phyloP scores from a whole-genome alignment of 1,140 invertebrate species.

The Bombus waltoni region DNA sequence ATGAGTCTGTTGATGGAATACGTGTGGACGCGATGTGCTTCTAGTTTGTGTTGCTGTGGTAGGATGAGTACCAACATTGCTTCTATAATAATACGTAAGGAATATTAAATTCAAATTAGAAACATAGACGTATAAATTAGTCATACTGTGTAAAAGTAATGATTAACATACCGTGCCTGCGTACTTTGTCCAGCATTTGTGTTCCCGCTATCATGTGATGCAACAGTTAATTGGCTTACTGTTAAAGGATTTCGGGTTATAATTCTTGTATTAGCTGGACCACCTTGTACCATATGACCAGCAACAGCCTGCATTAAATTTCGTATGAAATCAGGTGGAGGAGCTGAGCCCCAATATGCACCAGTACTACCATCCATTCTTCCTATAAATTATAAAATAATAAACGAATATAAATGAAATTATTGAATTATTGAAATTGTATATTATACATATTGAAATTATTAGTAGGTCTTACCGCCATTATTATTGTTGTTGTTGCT shows the following conservation, averaged over 20 bases:
- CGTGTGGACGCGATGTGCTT: slow-evolving; percentile 86
- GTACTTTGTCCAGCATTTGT: slow-evolving; percentile 81
- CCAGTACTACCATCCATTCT: slow-evolving; percentile 50
- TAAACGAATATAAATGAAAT: background rate
- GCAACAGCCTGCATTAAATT: slow-evolving; percentile 86
- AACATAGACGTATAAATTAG: background rate
- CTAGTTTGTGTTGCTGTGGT: slow-evolving; percentile 87
- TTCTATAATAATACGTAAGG: slow-evolving; percentile 72
- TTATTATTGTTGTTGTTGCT: slow-evolving; percentile 58
- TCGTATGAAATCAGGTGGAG: slow-evolving; percentile 83
- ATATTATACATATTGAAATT: background rate
- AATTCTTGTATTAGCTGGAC: slow-evolving; percentile 55
- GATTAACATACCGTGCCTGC: slow-evolving; percentile 80
- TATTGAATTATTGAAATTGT: too few species aligned
- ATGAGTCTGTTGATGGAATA: slow-evolving; percentile 80
- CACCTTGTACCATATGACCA: slow-evolving; percentile 69
- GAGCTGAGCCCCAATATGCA: slow-evolving; percentile 71
- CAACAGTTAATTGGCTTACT: slow-evolving; percentile 34
- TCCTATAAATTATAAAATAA: slow-evolving; percentile 19
- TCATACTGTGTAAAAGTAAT: background rate
- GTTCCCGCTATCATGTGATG: slow-evolving; percentile 55
- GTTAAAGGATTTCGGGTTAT: slow-evolving; percentile 43
- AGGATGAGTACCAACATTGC: slow-evolving; percentile 86
- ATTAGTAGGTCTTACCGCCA: slow-evolving; percentile 18
- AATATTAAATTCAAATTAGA: background rate